Percentiles rank a stretch among this genome's conserved stretches.
phyloP scores from a whole-genome alignment of 1,140 invertebrate genomes.

The Phthorimaea operculella region DNA sequence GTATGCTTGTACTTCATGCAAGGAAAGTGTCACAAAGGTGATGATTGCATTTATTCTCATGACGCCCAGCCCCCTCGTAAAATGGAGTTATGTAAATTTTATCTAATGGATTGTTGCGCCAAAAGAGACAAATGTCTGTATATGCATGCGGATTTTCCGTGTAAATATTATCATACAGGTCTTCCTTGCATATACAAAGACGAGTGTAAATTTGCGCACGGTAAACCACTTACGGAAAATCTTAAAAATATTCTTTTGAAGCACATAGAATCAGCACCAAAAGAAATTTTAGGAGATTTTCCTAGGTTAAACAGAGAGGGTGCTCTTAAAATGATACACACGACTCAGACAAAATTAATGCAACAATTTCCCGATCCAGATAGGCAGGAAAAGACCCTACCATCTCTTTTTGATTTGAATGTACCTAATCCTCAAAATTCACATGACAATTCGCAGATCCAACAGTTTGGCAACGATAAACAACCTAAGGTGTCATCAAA shows the following conservation, averaged over 20 bases:
- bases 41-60: slow-evolving; percentile 86
- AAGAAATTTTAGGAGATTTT: slow-evolving; percentile 90
- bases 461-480: slow-evolving; percentile 45
- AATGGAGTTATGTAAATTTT: slow-evolving; percentile 97
- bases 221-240: slow-evolving; percentile 80
- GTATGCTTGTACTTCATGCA: slow-evolving; percentile 87
- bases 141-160: slow-evolving; percentile 97
- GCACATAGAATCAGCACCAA: slow-evolving; percentile 90
- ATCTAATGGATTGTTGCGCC: slow-evolving; percentile 94
- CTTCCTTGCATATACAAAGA: slow-evolving; percentile 83
- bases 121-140: slow-evolving; percentile 96
- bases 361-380: slow-evolving; percentile 65
- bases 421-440: slow-evolving; percentile 60
- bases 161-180: slow-evolving; percentile 96
- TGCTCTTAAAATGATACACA: slow-evolving; percentile 77
- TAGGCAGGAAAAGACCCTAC: slow-evolving; percentile 57
- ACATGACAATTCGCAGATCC: slow-evolving; percentile 29
- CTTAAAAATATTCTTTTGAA: slow-evolving; percentile 77
- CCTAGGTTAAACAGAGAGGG: slow-evolving; percentile 81
- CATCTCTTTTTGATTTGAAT: slow-evolving; percentile 70
- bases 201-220: slow-evolving; percentile 95
- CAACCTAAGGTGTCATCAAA: slow-evolving; percentile 64
- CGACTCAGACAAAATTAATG: slow-evolving; percentile 74
- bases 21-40: slow-evolving; percentile 84
- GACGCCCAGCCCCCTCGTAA: slow-evolving; percentile 84